Evolutionary conservation across 2,113 vertebrate species (phyloP).

Genomic region (Aplodontia rufa): DNA sequence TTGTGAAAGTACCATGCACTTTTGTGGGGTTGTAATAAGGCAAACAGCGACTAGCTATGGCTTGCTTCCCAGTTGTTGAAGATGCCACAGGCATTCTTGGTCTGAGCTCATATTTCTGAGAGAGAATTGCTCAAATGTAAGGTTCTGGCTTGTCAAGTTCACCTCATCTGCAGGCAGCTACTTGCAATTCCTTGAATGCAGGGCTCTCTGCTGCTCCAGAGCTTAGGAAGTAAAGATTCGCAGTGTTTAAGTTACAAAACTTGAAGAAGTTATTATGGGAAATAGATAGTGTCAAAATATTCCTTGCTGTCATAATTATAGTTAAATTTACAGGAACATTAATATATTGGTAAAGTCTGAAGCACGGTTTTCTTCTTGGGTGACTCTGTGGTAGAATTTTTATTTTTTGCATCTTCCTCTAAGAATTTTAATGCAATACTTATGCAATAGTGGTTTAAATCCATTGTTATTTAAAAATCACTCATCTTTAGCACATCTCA

Average conservation of each 20-base stretch:
- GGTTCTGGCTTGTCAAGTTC: conserved; percentile 14
- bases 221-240: not conserved
- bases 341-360: not conserved
- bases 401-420: not conserved
- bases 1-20: not conserved
- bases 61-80: conserved; percentile 31
- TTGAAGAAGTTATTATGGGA: not conserved
- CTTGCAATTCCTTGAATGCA: conserved; percentile 53
- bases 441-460: not conserved
- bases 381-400: conserved; percentile 11
- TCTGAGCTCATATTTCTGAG: conserved; percentile 50
- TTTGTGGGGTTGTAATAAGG: conserved; percentile 12
- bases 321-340: not conserved
- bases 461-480: conserved; percentile 33
- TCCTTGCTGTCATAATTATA: not conserved
- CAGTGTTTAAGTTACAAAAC: not conserved
- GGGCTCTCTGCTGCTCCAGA: not conserved
- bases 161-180: not conserved
- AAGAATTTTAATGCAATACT: not conserved
- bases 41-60: not conserved
- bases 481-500: conserved; percentile 43
- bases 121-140: conserved; percentile 14
- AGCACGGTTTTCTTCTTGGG: not conserved
- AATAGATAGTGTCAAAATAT: not conserved
- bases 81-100: conserved; percentile 54